phyloP scores from a whole-genome alignment of 2,888 invertebrate species.

The Geotrupes spiniger region DNA sequence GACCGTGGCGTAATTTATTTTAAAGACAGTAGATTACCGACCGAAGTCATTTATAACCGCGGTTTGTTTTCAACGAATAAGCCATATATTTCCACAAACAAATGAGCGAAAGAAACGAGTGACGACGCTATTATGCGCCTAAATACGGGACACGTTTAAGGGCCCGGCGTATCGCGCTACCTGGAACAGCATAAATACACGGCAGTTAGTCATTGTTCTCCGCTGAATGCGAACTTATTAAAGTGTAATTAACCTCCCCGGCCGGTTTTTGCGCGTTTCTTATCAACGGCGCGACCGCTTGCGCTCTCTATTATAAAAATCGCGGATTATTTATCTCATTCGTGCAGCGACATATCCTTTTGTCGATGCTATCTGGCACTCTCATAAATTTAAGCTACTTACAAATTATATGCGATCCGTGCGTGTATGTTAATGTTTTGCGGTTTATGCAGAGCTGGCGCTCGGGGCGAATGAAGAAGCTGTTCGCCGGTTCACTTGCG shows the following conservation, averaged over 20 bases:
- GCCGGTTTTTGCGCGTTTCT: constrained; percentile 5
- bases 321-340: constrained; percentile 18
- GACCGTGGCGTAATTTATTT: constrained; percentile 20
- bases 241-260: constrained; percentile 14
- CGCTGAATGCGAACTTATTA: constrained; percentile 14
- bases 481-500: too few relatives aligned
- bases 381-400: constrained; percentile 10
- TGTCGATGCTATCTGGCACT: constrained; percentile 13
- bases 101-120: constrained; percentile 17
- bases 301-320: constrained; percentile 14
- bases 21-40: constrained; percentile 23
- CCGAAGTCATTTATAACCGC: constrained; percentile 21
- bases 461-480: too few relatives aligned
- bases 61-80: constrained; percentile 15
- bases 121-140: constrained; percentile 15
- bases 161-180: constrained; percentile 1
- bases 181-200: constrained; percentile 1
- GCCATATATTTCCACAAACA: constrained; percentile 20
- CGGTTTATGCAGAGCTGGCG: too few relatives aligned
- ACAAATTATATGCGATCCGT: neutral
- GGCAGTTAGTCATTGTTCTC: constrained; percentile 13
- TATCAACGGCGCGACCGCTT: constrained; percentile 4
- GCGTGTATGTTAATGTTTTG: too few relatives aligned
- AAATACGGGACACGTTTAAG: constrained; percentile 8
- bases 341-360: constrained; percentile 16